These are phyloP conservation scores for Caloenas nicobarica DNA, from an alignment of 2,113 vertebrate species.

Conservation along the genomic window DNA sequence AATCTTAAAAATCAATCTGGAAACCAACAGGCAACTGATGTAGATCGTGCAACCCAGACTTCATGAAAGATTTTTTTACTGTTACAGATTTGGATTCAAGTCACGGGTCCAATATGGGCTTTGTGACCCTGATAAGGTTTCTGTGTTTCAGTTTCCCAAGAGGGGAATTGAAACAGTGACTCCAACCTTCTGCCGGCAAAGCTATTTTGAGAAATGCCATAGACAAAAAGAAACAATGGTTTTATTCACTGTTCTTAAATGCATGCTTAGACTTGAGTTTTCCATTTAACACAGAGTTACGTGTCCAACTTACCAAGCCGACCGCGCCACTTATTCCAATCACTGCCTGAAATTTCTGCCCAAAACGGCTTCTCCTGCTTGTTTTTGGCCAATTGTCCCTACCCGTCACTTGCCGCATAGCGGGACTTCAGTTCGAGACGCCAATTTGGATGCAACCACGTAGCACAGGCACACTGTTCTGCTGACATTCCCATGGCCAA, in stretches of 20 bases:
- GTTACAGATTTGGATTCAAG: not conserved
- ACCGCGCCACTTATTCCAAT: not conserved
- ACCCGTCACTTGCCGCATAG: not conserved
- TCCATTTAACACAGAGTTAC: rapidly evolving
- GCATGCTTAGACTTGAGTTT: not conserved
- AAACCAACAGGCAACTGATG: not conserved
- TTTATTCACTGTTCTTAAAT: not conserved
- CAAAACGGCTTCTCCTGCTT: not conserved
- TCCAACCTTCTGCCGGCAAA: not conserved
- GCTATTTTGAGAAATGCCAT: not conserved
- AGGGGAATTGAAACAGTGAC: not conserved
- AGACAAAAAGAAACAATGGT: not conserved
- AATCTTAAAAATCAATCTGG: not conserved
- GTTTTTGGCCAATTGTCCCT: not conserved
- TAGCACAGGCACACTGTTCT: not conserved
- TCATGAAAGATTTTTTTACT: not conserved
- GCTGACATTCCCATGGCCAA: not conserved
- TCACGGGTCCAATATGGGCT: not conserved
- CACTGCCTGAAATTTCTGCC: not conserved
- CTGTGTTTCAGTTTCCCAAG: not conserved
- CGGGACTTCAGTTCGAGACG: not conserved
- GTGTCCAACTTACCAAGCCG: not conserved
- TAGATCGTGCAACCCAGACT: not conserved
- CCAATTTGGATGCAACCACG: conserved; percentile 16
- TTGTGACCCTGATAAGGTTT: not conserved